A percentile compares a stretch with the other conserved stretches of the same genome.
phyloP scores from a whole-genome alignment of 2,113 vertebrate genomes.

The Aldabrachelys gigantea region DNA sequence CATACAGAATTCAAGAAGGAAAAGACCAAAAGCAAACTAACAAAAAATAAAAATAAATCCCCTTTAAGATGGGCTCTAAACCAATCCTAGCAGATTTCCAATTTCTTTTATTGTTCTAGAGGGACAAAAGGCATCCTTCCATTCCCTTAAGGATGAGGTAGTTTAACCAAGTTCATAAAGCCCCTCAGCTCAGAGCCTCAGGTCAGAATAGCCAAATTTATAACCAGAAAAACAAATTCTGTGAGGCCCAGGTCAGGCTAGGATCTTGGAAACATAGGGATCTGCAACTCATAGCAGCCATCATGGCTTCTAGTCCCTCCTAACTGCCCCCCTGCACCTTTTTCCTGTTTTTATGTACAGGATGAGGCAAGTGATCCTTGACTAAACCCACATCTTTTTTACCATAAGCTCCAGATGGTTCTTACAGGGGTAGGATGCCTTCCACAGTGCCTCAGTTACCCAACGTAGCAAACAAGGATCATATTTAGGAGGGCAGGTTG shows the following conservation, averaged over 20 bases:
- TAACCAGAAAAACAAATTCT: not conserved
- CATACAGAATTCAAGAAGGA: too few species aligned
- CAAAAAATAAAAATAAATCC: too few species aligned
- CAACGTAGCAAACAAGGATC: accelerated
- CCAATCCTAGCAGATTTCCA: too few species aligned
- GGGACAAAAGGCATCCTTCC: not conserved
- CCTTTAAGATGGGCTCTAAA: too few species aligned
- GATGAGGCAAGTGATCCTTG: not conserved
- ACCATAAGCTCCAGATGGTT: not conserved
- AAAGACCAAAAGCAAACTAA: too few species aligned
- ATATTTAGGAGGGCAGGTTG: not conserved
- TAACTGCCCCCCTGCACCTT: not conserved
- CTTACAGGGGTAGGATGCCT: not conserved
- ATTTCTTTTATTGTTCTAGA: not conserved
- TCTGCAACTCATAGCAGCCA: not conserved
- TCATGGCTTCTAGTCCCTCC: not conserved
- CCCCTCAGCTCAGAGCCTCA: not conserved
- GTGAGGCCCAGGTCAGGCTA: not conserved
- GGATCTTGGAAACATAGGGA: not conserved
- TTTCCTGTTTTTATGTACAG: not conserved
- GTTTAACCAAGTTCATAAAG: not conserved
- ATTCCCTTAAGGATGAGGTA: not conserved
- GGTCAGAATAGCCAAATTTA: not conserved
- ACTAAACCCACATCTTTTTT: not conserved
- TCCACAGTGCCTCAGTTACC: not conserved